Evolutionary conservation across 2,113 vertebrate species (phyloP).

Genomic region (Ophthalmolycus amberensis): DNA sequence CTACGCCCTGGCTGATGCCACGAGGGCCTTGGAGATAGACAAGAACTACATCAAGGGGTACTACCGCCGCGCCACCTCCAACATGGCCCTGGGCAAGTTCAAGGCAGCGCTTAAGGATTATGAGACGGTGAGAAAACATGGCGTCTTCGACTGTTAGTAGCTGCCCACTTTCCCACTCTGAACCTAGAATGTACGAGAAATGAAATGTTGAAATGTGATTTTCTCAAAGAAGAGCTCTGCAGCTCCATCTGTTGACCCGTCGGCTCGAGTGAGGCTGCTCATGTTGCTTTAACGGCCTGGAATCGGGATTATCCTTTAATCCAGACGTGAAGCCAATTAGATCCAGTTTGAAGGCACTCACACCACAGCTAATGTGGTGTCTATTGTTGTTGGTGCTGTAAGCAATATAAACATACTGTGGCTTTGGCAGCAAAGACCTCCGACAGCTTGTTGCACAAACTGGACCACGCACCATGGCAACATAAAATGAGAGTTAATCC

Average conservation of each 20-base stretch:
- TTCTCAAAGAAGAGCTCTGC: not conserved
- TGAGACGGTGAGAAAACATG: conserved; percentile 87
- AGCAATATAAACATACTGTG: conserved; percentile 20
- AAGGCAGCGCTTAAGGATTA: conserved; percentile 95
- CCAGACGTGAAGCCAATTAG: conserved; percentile 50
- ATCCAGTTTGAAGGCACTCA: conserved; percentile 29
- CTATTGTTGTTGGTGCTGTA: conserved; percentile 26
- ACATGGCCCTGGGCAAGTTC: conserved; percentile 97
- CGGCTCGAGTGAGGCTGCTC: conserved; percentile 9
- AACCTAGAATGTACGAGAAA: not conserved
- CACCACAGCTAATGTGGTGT: conserved; percentile 34
- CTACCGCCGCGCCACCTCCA: conserved; percentile 93
- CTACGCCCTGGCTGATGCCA: conserved; percentile 93
- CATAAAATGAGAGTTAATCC: conserved; percentile 21
- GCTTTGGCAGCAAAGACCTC: conserved; percentile 21
- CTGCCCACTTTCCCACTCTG: not conserved
- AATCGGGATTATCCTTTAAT: conserved; percentile 60
- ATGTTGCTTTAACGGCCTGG: conserved; percentile 26
- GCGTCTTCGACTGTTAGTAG: not conserved
- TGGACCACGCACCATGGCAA: not conserved
- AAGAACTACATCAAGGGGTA: conserved; percentile 96
- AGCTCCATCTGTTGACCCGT: conserved; percentile 28
- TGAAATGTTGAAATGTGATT: not conserved
- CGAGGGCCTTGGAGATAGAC: conserved; percentile 90
- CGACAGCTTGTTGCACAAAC: conserved; percentile 11